These are phyloP conservation scores for Amiota mariae DNA, from an alignment of 2,888 invertebrate species.

Conservation along the genomic window DNA sequence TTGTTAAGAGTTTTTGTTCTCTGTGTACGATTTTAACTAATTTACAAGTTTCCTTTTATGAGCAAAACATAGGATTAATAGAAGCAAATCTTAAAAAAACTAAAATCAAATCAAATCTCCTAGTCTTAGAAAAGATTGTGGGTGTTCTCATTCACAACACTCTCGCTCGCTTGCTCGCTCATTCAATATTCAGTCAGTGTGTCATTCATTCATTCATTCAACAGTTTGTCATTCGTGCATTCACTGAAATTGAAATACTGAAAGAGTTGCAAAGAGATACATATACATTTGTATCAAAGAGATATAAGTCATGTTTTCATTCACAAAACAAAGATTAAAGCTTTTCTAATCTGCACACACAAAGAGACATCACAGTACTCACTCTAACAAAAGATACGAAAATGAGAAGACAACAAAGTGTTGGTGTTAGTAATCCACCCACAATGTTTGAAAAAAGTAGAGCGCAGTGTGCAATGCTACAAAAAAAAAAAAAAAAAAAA, in stretches of 20 bases:
- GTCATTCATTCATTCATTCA: too few species aligned
- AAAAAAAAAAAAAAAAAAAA: background rate
- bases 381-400: background rate
- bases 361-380: background rate
- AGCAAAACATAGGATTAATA: constrained; percentile 38
- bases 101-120: too few species aligned
- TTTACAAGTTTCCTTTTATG: constrained; percentile 64
- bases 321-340: constrained; percentile 17
- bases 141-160: constrained; percentile 4
- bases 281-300: too few species aligned
- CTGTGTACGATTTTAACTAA: constrained; percentile 45
- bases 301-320: constrained; percentile 16
- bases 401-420: background rate
- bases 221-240: background rate
- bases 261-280: background rate
- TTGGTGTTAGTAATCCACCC: constrained; percentile 3
- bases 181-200: background rate
- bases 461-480: background rate
- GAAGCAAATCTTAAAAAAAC: too few species aligned
- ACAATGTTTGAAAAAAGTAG: background rate
- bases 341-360: background rate
- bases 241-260: background rate
- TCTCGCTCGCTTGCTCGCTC: background rate
- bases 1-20: too few species aligned
- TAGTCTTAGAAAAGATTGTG: background rate